Evolutionary conservation across 2,888 invertebrate species (phyloP), one percentile per base, ranked within the genome.

Genomic region (Sinotaia quadrata): DNA sequence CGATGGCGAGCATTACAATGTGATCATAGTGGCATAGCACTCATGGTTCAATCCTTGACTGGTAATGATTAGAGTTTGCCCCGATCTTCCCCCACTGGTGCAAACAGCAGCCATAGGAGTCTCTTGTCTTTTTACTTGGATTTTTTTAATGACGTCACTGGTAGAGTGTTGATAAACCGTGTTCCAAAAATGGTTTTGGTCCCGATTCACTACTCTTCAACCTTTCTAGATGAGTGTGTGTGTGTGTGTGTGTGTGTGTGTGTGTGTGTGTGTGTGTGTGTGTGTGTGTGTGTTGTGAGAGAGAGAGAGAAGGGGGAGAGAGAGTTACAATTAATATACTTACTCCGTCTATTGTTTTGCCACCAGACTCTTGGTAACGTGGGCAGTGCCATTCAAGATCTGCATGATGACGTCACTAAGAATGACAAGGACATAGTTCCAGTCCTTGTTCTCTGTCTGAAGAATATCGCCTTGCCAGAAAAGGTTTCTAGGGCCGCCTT

Each of bases 321-420:
- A 15, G 8, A 41, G 41, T 15, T 41, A 15, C 10, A 41, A 41
- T 41, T 41, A 15, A 8, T 15, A 8, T 15, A 41, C 18, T 18
- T 41, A 12, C 10, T 41, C 41, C 18, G 41, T 18, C 47, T 47
- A 7, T 33, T 47, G 31, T 44, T 18, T 44, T 15, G 44, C 15
- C 52, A 59, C 18, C 57, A 74, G 74, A 67, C 68, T 7, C 15
- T 74, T 10, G 70, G 68, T 31, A 74, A 74, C 33, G 62, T 69
- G 24, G 74, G 74, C 2, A 51, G 1, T 0, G 63, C 58, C 36
- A 47, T 72, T 34, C 73, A 73, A 21, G 47, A 34, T 4, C 54
- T 65, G 7, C 67, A 69, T 51, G 68, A 70, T 31, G 47, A 31
- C 8, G 54, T 56, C 2, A 47, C 24, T 21, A 37, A 21, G 41